Conservation (phyloP, 2,888 invertebrate species). For the Elmis aenea region DNA sequence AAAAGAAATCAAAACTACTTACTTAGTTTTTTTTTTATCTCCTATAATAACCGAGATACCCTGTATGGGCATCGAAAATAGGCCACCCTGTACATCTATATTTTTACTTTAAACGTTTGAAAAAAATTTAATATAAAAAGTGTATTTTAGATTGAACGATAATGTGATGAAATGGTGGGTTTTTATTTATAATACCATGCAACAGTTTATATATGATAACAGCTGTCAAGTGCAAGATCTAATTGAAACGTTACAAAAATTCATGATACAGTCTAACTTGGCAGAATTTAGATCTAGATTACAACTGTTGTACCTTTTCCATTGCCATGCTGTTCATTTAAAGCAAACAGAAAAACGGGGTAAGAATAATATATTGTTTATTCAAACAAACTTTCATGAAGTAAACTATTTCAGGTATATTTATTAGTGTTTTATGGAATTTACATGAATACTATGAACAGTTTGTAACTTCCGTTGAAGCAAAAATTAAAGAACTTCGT, state of each 20-base stretch:
- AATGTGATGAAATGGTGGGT: slow-evolving; percentile 87
- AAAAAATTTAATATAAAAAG: slow-evolving; percentile 5
- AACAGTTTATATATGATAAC: slow-evolving; percentile 53
- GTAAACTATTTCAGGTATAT: slow-evolving; percentile 45
- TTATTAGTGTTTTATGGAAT: slow-evolving; percentile 73
- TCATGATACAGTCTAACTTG: slow-evolving; percentile 76
- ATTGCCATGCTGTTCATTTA: slow-evolving; percentile 69
- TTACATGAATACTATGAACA: slow-evolving; percentile 79
- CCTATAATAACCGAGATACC: no score
- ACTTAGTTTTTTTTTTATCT: no score
- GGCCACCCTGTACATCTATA: neutral
- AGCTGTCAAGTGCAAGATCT: slow-evolving; percentile 40
- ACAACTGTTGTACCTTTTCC: slow-evolving; percentile 72
- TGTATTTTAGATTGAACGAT: slow-evolving; percentile 54
- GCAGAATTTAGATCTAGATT: slow-evolving; percentile 80
- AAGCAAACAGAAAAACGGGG: slow-evolving; percentile 19
- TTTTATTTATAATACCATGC: slow-evolving; percentile 70
- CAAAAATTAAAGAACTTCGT: slow-evolving; percentile 62
- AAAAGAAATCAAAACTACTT: no score
- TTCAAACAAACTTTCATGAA: neutral
- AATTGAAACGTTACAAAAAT: slow-evolving; percentile 65
- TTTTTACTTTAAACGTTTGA: slow-evolving; percentile 2
- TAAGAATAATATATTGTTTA: slow-evolving; percentile 2
- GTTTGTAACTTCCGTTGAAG: slow-evolving; percentile 62
- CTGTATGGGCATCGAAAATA: no score